Base-by-base conservation (phyloP, 2,888 invertebrate species). In the Halictus quadricinctus region DNA sequence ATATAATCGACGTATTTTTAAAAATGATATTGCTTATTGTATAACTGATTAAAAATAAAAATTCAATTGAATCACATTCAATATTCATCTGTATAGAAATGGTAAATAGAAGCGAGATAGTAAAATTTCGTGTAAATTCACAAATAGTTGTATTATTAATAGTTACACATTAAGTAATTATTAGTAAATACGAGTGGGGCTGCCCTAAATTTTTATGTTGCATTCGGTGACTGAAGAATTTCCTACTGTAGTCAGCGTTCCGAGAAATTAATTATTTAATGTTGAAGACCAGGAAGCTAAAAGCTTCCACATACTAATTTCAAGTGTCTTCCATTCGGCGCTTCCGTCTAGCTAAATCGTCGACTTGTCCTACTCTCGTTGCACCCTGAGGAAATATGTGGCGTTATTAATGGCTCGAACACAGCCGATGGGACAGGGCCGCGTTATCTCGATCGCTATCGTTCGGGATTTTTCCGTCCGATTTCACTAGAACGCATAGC, bases 391-490 rank as follows among this genome's bases (percentile, higher is more conserved):
- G 66, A 50, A 64, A 75, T 73, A 69, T 15, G 13, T 43, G 29
- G 36, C 66, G 76, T 79, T 78, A 84, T 80, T 73, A 80, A 70
- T 84, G 54, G 79, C 79, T 81, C 82, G 80, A 73, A 77, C 80
- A 78, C 21, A 43, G 41, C 70, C 21, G 76, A 69, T 64, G 48
- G 79, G 79, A 84, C 80, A 70, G 80, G 70, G 70, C 72, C 50
- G 70, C 54, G 80, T 79, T 85, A 83, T 80, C 84, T 84, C 75
- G 76, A 88, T 87, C 86, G 81, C 58, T 78, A 87, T 88, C 84
- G 75, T 78, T 81, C 75, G 78, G 87, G 72, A 85, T 87, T 89
- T 88, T 88, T 84, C 89, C 84, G 72, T 80, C 76, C 70, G 82
- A 75, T 83, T 85, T 87, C 72, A 73, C 70, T 70, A 58, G 41